Evolutionary conservation across 92 coral and sea anemone genomes (phyloP).

Genomic region (Palythoa heliodiscus): DNA sequence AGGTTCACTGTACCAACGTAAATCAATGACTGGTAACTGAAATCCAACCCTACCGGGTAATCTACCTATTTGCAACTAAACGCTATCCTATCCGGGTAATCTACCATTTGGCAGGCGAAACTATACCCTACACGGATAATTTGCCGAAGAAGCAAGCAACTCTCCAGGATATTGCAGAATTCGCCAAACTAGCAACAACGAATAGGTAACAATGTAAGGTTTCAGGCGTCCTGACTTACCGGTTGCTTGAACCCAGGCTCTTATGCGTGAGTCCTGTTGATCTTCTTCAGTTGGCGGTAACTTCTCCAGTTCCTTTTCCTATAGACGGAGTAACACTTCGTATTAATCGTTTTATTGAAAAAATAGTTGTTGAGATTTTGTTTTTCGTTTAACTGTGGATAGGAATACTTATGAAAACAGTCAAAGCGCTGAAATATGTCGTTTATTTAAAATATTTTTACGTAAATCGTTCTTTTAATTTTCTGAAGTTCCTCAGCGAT

Average conservation of each 20-base stretch:
- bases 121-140: too few species aligned
- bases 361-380: too few species aligned
- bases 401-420: background rate
- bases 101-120: too few species aligned
- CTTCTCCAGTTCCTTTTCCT: conserved; percentile 85
- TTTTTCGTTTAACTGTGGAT: too few species aligned
- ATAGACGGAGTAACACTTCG: background rate
- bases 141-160: background rate
- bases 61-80: too few species aligned
- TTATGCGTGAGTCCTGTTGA: conserved; percentile 90
- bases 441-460: too few species aligned
- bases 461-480: too few species aligned
- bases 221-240: conserved; percentile 43
- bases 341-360: background rate
- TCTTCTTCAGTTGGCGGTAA: conserved; percentile 67
- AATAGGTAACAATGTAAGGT: background rate
- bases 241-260: conserved; percentile 99
- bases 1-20: too few species aligned
- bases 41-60: too few species aligned
- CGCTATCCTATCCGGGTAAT: too few species aligned
- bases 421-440: background rate
- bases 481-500: too few species aligned
- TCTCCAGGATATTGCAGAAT: background rate
- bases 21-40: too few species aligned
- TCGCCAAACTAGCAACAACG: background rate